phyloP scores from a whole-genome alignment of 2,113 vertebrate species.

The Tachysurus fulvidraco region DNA sequence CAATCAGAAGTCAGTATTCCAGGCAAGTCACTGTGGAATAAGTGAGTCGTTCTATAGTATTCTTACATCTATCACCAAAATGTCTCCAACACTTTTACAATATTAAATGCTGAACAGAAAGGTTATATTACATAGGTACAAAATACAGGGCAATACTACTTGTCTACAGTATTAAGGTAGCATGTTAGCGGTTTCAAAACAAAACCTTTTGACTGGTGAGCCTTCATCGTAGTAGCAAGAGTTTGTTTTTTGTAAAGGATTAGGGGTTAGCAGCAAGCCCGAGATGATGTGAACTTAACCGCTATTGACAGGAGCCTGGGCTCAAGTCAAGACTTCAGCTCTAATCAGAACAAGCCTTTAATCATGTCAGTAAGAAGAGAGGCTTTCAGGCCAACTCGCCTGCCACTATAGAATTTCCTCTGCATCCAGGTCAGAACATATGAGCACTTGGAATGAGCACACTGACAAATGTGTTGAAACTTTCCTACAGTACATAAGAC shows the following conservation, averaged over 20 bases:
- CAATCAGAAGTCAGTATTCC: background rate
- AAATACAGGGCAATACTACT: background rate
- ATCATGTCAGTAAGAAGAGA: slow-evolving; percentile 67
- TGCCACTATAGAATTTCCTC: slow-evolving; percentile 67
- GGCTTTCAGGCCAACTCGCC: slow-evolving; percentile 64
- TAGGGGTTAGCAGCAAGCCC: slow-evolving; percentile 35
- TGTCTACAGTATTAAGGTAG: slow-evolving; percentile 1
- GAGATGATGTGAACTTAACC: slow-evolving; percentile 63
- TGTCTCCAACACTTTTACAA: background rate
- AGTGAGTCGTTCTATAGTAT: background rate
- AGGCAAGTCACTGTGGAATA: background rate
- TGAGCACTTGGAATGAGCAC: slow-evolving; percentile 26
- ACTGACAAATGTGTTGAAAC: slow-evolving; percentile 29
- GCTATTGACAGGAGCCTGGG: slow-evolving; percentile 70
- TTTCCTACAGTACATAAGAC: slow-evolving; percentile 11
- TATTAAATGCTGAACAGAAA: background rate
- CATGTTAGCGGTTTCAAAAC: slow-evolving; percentile 3
- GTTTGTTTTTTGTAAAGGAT: slow-evolving; percentile 23
- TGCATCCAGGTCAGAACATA: slow-evolving; percentile 55
- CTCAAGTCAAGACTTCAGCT: slow-evolving; percentile 67
- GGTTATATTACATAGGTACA: background rate
- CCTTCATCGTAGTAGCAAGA: background rate
- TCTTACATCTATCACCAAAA: background rate
- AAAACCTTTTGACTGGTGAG: slow-evolving; percentile 1
- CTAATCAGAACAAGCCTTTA: slow-evolving; percentile 75